Percentiles rank a stretch among this genome's conserved stretches.
phyloP scores from a whole-genome alignment of 2,888 invertebrate species.

The Phalera bucephala region DNA sequence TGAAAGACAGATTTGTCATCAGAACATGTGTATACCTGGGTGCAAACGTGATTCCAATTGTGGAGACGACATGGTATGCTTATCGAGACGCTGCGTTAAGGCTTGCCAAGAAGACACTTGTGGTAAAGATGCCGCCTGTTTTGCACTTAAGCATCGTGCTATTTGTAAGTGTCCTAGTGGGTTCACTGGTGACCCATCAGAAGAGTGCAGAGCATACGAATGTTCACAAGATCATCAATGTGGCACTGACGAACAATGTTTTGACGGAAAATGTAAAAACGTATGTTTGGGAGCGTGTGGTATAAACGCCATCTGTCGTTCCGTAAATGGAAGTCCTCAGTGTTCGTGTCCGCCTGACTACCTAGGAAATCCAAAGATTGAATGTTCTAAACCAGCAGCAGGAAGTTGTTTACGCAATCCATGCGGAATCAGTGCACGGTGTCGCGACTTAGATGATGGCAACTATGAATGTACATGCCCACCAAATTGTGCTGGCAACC shows the following conservation, averaged over 20 bases:
- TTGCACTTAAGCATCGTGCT: slow-evolving; percentile 90
- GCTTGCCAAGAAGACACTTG: slow-evolving; percentile 89
- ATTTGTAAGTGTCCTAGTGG: slow-evolving; percentile 95
- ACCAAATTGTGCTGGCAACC: slow-evolving; percentile 91
- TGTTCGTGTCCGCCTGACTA: slow-evolving; percentile 93
- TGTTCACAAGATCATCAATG: slow-evolving; percentile 91
- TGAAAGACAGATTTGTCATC: slow-evolving; percentile 89
- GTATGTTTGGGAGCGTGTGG: slow-evolving; percentile 93
- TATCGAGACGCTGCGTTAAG: slow-evolving; percentile 85
- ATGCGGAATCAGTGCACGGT: slow-evolving; percentile 92
- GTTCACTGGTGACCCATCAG: slow-evolving; percentile 90
- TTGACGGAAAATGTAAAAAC: slow-evolving; percentile 88
- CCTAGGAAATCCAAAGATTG: slow-evolving; percentile 90
- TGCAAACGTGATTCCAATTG: slow-evolving; percentile 92
- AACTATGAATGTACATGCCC: slow-evolving; percentile 92
- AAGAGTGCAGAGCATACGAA: slow-evolving; percentile 89
- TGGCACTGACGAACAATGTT: slow-evolving; percentile 88
- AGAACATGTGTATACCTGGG: slow-evolving; percentile 89
- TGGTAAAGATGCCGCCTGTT: slow-evolving; percentile 91
- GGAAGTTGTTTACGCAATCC: slow-evolving; percentile 91
- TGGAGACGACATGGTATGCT: slow-evolving; percentile 89
- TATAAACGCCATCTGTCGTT: slow-evolving; percentile 92
- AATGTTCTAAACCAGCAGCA: slow-evolving; percentile 87
- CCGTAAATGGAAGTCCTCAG: slow-evolving; percentile 88
- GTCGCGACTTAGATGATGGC: slow-evolving; percentile 88